A percentile compares a stretch with the other conserved stretches of the same genome.
Evolutionary conservation across 2,888 invertebrate species (phyloP).

Genomic region (Acleris laterana): DNA sequence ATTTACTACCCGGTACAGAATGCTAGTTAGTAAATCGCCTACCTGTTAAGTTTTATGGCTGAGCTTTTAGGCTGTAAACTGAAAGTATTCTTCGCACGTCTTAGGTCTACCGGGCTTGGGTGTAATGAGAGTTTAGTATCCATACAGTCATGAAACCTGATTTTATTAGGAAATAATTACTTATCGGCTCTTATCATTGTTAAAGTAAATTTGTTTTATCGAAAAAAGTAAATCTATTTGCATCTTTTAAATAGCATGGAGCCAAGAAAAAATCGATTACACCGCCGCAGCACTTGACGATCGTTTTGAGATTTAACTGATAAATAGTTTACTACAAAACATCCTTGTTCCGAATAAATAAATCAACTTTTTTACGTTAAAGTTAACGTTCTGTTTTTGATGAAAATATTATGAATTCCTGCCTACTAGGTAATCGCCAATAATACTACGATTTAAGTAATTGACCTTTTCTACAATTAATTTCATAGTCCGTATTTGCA

Average conservation of each 20-base stretch:
- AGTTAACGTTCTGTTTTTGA: slow-evolving; percentile 17
- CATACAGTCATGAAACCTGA: background rate
- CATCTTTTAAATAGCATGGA: too few species aligned
- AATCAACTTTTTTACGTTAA: slow-evolving; percentile 3
- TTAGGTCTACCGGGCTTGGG: background rate
- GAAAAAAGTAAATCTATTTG: too few species aligned
- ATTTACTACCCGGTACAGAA: slow-evolving; percentile 2
- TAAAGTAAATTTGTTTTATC: too few species aligned
- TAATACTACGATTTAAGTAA: slow-evolving; percentile 32
- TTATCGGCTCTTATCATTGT: too few species aligned
- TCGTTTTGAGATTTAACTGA: too few species aligned
- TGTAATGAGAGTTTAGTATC: background rate
- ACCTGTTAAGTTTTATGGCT: slow-evolving; percentile 11
- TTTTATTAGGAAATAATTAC: too few species aligned
- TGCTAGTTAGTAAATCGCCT: slow-evolving; percentile 11
- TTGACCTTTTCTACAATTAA: slow-evolving; percentile 37
- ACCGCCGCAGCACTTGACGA: too few species aligned
- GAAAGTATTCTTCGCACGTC: slow-evolving; percentile 1
- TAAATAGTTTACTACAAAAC: too few species aligned
- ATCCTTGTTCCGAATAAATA: too few species aligned
- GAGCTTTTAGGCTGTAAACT: slow-evolving; percentile 3
- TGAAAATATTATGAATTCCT: slow-evolving; percentile 17
- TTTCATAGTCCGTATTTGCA: slow-evolving; percentile 29
- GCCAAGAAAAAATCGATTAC: too few species aligned
- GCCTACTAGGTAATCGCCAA: slow-evolving; percentile 20